Evolutionary conservation across 2,888 invertebrate genomes (phyloP), one percentile per base, ranked within the genome.

Genomic region (Drosophila mayaguana): DNA sequence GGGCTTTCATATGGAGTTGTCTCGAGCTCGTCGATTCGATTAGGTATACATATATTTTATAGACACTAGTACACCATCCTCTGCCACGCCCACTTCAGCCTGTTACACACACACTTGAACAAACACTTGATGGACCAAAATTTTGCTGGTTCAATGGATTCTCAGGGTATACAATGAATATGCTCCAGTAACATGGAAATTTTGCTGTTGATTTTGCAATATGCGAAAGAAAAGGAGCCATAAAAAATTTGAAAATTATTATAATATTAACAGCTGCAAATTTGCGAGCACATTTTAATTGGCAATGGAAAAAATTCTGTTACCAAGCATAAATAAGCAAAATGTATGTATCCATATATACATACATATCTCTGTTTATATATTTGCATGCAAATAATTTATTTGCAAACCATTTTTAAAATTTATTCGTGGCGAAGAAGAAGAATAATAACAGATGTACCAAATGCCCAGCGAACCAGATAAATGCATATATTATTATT

Each of bases 301-400:
- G 70, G 56, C 53, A 40, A 22, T 36, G 51, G 22, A 56, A 60
- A 43, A 32, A 62, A 75, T 63, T 74, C 63, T 38, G 46, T 55
- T 78, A 69, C 53, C 69, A 63, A 61, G 76, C 77, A 73, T 79
- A 80, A 79, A 77, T 79, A 76, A 73, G 64, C 55, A 69, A 61
- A 54, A 54, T 25, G 18, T n/a, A 28, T n/a, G n/a, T n/a, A n/a
- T n/a, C n/a, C n/a, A n/a, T n/a, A n/a, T 12, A 14, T 56, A 36
- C 54, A 60, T 51, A 20, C 45, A 65, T 71, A 64, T 11, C 25
- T 11, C 20, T 20, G 34, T 14, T 63, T 38, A 20, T 32, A 11
- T 16, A 28, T 43, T 20, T 36, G 36, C 28, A 76, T 79, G 66
- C 48, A 56, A 50, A 77, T 74, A 80, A 80, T 77, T 78, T 76